phyloP scores from a whole-genome alignment of 2,888 invertebrate species.

The Herminia tarsipennalis region DNA sequence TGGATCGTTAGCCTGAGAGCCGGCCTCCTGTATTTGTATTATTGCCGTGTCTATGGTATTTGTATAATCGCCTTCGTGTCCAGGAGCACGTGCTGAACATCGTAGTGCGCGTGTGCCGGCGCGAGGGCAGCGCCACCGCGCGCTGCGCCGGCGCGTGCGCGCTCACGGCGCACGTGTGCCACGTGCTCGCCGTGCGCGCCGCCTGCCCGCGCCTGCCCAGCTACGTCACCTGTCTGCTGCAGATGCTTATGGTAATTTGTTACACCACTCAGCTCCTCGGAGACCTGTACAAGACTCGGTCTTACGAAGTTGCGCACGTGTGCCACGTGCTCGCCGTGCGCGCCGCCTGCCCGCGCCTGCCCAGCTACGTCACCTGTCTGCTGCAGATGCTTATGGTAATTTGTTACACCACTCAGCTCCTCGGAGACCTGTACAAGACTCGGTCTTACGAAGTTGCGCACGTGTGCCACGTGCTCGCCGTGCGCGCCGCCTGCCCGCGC shows the following conservation, averaged over 20 bases:
- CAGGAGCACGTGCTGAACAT: constrained; percentile 96
- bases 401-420: neutral
- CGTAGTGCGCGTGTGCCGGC: constrained; percentile 93
- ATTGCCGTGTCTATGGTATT: too few relatives aligned
- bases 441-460: too few relatives aligned
- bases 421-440: too few relatives aligned
- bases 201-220: constrained; percentile 58
- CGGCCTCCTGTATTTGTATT: too few relatives aligned
- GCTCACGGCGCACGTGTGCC: constrained; percentile 87
- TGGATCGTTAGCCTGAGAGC: too few relatives aligned
- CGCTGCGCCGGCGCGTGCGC: constrained; percentile 95
- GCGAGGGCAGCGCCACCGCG: constrained; percentile 95
- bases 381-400: constrained; percentile 81
- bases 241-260: constrained; percentile 75
- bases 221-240: constrained; percentile 78
- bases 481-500: constrained; percentile 47
- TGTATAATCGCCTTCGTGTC: too few relatives aligned
- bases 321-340: constrained; percentile 69
- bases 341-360: constrained; percentile 53
- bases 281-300: too few relatives aligned
- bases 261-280: neutral
- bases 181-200: constrained; percentile 65
- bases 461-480: constrained; percentile 68
- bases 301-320: too few relatives aligned
- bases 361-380: constrained; percentile 75